Conservation (phyloP, 2,797 vertebrate species). For the Hephaestus fuliginosus region DNA sequence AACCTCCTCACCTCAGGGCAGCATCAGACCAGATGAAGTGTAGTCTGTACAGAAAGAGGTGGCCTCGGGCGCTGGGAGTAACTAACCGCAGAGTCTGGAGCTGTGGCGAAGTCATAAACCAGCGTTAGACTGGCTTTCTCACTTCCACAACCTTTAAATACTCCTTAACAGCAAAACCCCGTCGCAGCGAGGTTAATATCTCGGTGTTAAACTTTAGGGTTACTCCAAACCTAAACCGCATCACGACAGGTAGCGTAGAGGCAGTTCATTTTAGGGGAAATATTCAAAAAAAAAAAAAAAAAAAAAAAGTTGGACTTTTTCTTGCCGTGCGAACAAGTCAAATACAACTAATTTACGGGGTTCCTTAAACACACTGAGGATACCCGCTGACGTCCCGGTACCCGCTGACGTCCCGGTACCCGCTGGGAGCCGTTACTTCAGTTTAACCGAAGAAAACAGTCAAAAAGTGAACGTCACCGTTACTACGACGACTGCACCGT, state of each 20-base stretch:
- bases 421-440: too few species aligned
- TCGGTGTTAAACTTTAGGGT: neutral
- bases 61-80: slow-evolving; percentile 23
- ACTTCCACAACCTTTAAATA: neutral
- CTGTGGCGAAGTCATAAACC: slow-evolving; percentile 41
- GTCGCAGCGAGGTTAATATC: too few species aligned
- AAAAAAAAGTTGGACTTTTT: neutral
- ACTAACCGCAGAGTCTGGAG: slow-evolving; percentile 19
- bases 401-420: fast-evolving
- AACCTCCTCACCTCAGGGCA: neutral
- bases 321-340: too few species aligned
- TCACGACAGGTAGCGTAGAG: too few species aligned
- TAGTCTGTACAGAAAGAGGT: slow-evolving; percentile 9
- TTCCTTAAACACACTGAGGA: neutral
- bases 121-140: neutral
- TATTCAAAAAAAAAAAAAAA: neutral
- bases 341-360: neutral
- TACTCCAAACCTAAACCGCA: too few species aligned
- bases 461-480: neutral
- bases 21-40: neutral
- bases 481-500: neutral
- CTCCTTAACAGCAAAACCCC: neutral
- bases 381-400: fast-evolving
- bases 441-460: fast-evolving
- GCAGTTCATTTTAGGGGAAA: neutral